Conservation (phyloP, 53 echinoderm and acorn worm genomes). For the Hippasteria phrygiana region DNA sequence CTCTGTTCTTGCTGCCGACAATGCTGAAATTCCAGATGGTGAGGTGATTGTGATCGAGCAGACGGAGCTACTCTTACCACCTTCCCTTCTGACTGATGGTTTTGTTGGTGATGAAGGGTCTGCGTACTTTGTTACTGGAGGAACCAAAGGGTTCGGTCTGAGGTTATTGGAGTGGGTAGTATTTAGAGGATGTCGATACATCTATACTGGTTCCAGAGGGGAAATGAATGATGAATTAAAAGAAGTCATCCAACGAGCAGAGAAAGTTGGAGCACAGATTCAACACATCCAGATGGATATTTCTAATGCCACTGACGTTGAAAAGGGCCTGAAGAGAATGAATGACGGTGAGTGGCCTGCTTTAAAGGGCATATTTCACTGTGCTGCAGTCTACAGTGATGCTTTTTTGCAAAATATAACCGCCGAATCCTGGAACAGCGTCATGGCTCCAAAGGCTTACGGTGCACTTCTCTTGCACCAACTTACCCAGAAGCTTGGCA, state of each 20-base stretch:
- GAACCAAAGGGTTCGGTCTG: conserved; percentile 76
- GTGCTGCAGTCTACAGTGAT: conserved; percentile 70
- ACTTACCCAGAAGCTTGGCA: conserved; percentile 50
- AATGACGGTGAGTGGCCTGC: conserved; percentile 14
- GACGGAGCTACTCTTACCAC: conserved; percentile 15
- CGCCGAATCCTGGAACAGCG: conserved; percentile 64
- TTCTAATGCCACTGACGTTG: conserved; percentile 20
- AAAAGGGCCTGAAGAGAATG: conserved; percentile 31
- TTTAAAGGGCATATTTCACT: conserved; percentile 73
- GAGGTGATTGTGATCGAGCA: not conserved
- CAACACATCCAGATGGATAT: conserved; percentile 65
- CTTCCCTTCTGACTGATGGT: not conserved
- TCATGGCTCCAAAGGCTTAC: conserved; percentile 72
- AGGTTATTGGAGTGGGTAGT: conserved; percentile 72
- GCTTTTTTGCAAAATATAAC: conserved; percentile 44
- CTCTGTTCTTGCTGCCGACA: conserved; percentile 14
- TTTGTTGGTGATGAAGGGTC: conserved; percentile 42
- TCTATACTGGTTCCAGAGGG: conserved; percentile 61
- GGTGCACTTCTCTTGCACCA: conserved; percentile 77
- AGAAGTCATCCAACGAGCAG: conserved; percentile 18
- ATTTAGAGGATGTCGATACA: conserved; percentile 56
- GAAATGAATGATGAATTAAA: conserved; percentile 16
- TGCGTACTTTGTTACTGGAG: conserved; percentile 83
- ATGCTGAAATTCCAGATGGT: conserved; percentile 9
- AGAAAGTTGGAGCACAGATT: not conserved